A percentile compares a stretch with the other conserved stretches of the same genome.
These are phyloP conservation scores for Brachionus calyciflorus DNA, from an alignment of 1,140 invertebrate genomes.

Conservation along the genomic window DNA sequence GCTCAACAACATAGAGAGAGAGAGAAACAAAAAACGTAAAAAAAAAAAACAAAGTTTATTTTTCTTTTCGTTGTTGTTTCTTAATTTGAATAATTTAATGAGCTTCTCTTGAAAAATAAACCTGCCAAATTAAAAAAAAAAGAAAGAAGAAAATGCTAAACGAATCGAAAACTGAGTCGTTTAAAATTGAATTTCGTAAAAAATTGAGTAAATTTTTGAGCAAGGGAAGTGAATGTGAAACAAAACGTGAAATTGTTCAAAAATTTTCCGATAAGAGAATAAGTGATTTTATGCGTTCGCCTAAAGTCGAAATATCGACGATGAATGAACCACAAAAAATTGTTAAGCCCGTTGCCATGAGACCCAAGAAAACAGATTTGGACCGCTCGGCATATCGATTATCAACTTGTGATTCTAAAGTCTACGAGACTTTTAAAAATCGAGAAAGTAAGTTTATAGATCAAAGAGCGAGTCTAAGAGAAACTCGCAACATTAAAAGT, in stretches of 20 bases:
- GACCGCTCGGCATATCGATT: background rate
- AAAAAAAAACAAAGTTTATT: too few species aligned
- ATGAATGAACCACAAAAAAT: background rate
- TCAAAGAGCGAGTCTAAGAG: background rate
- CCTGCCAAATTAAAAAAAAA: too few species aligned
- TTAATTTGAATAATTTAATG: too few species aligned
- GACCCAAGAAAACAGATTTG: background rate
- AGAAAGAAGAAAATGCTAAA: too few species aligned
- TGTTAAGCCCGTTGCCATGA: background rate
- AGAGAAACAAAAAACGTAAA: too few species aligned
- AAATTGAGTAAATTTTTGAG: background rate
- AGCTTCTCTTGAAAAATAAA: too few species aligned
- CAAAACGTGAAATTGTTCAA: background rate
- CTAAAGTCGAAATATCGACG: background rate
- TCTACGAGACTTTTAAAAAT: background rate
- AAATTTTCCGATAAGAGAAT: background rate
- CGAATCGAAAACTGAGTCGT: too few species aligned
- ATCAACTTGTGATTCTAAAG: background rate
- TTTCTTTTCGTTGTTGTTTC: too few species aligned
- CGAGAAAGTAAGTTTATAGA: conserved; percentile 3
- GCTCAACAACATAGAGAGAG: too few species aligned
- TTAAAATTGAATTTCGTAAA: background rate
- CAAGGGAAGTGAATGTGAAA: background rate
- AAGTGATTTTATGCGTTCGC: background rate
- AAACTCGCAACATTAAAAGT: background rate